Conservation (phyloP, 2,888 invertebrate genomes). For the Mesochorus sp. region DNA sequence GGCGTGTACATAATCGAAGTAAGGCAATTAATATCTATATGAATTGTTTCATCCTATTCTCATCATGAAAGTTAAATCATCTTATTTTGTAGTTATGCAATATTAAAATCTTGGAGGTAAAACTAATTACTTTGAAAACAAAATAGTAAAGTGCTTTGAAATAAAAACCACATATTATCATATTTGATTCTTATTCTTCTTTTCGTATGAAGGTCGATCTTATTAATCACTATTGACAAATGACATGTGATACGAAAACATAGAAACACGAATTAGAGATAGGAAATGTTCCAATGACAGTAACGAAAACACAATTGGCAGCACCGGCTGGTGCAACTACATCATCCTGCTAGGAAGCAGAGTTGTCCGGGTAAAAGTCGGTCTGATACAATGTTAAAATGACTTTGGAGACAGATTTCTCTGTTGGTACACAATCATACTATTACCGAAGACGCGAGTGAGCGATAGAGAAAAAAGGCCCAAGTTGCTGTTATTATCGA, state of each 20-base stretch:
- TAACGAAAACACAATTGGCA: not conserved
- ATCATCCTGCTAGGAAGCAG: not conserved
- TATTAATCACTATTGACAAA: no score
- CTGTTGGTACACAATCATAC: not conserved
- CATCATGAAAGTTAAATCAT: conserved; percentile 2
- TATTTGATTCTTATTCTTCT: no score
- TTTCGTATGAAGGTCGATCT: no score
- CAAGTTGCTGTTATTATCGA: conserved; percentile 71
- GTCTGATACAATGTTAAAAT: not conserved
- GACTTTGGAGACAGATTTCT: not conserved
- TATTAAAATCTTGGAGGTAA: no score
- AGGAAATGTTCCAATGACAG: no score
- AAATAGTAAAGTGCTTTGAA: no score
- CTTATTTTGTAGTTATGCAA: not conserved
- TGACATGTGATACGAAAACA: no score
- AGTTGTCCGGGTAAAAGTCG: not conserved
- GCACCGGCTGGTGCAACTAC: not conserved
- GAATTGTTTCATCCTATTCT: not conserved
- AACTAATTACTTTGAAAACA: no score
- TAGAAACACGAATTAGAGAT: no score
- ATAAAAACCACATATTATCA: no score
- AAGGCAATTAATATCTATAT: conserved; percentile 18
- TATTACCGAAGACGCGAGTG: not conserved
- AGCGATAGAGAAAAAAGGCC: conserved; percentile 49
- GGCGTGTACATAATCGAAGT: not conserved